Conservation (phyloP, 2,888 invertebrate genomes). For the Aleiodes testaceus region DNA sequence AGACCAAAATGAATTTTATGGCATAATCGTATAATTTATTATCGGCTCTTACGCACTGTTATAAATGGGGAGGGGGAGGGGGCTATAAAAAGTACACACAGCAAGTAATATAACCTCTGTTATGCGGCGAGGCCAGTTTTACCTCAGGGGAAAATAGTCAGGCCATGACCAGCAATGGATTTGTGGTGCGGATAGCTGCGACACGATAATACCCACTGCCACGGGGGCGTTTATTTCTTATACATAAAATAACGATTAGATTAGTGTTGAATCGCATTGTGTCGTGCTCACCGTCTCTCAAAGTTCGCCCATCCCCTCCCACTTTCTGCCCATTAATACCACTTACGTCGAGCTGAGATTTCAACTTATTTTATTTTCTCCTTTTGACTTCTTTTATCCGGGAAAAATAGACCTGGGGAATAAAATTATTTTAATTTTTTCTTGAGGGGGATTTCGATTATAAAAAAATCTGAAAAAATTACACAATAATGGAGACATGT, state of each 20-base stretch:
- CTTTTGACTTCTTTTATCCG: neutral
- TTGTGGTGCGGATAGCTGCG: conserved; percentile 4
- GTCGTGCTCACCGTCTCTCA: conserved; percentile 39
- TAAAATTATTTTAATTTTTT: neutral
- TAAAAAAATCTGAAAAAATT: too few species aligned
- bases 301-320: conserved; percentile 13
- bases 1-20: conserved; percentile 9
- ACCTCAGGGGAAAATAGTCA: conserved; percentile 6
- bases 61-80: neutral
- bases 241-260: conserved; percentile 53
- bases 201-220: conserved; percentile 22
- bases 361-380: conserved; percentile 3
- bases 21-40: conserved; percentile 26
- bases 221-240: conserved; percentile 47
- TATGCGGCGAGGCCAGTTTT: neutral
- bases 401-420: too few species aligned
- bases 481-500: too few species aligned
- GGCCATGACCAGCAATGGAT: conserved; percentile 10
- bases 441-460: too few species aligned
- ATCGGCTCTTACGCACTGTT: neutral
- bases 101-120: conserved; percentile 6
- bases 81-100: conserved; percentile 6
- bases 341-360: conserved; percentile 35
- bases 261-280: conserved; percentile 45
- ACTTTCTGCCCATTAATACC: conserved; percentile 45